These are phyloP conservation scores for Stenodera caucasica DNA, from an alignment of 2,888 invertebrate genomes.

Conservation along the genomic window DNA sequence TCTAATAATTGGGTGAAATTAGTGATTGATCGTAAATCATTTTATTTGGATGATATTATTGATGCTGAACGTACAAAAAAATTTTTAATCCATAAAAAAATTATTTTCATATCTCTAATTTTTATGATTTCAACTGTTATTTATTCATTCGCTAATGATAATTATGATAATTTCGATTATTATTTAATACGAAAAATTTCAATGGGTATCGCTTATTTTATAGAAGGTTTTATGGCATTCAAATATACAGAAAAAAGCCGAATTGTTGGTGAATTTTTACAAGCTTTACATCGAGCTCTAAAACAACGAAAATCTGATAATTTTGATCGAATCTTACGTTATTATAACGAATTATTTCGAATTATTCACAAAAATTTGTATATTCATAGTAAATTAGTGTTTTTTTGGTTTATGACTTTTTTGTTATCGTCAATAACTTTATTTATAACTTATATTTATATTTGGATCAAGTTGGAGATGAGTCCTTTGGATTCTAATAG, in stretches of 20 bases:
- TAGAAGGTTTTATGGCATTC: background rate
- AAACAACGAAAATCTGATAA: background rate
- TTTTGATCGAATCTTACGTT: background rate
- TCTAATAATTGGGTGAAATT: background rate
- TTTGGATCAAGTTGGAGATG: background rate
- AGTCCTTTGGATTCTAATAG: background rate
- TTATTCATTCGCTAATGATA: background rate
- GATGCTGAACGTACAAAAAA: background rate
- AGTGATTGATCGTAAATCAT: background rate
- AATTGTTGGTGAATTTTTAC: slow-evolving; percentile 1
- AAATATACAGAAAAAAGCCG: background rate
- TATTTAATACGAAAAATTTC: background rate
- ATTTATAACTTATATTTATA: background rate
- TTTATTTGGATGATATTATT: background rate
- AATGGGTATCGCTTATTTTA: background rate
- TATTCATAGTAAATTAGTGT: background rate
- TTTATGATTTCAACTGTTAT: background rate
- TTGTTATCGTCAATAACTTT: background rate
- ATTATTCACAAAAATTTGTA: background rate
- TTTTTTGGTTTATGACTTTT: background rate
- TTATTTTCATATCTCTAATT: background rate
- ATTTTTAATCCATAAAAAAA: background rate
- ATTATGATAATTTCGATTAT: slow-evolving; percentile 8
- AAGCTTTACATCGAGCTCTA: background rate
- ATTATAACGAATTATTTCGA: background rate